phyloP scores from a whole-genome alignment of 2,797 vertebrate genomes.

The Hypotaenidia philippensis region DNA sequence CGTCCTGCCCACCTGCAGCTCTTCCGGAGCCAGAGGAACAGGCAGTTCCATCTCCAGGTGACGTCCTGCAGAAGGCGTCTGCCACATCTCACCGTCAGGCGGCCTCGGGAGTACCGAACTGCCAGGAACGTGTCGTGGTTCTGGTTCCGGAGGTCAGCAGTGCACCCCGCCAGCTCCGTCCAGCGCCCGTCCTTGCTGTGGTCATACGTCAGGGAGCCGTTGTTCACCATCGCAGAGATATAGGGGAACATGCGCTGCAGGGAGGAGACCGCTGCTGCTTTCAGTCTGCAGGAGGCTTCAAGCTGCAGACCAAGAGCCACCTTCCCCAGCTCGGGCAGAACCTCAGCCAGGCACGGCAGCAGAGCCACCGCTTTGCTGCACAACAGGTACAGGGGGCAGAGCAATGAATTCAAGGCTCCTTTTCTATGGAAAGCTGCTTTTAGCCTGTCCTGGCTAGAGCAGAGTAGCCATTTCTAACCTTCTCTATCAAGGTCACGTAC shows the following conservation, averaged over 20 bases:
- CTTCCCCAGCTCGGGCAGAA: background rate
- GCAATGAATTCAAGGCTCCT: background rate
- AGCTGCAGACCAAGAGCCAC: background rate
- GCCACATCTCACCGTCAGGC: constrained; percentile 88
- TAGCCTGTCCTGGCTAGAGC: background rate
- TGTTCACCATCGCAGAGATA: constrained; percentile 97
- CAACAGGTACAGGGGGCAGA: accelerated
- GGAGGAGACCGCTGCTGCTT: background rate
- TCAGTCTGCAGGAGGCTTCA: background rate
- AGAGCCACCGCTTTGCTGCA: background rate
- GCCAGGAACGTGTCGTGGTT: constrained; percentile 96
- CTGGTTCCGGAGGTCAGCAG: constrained; percentile 92
- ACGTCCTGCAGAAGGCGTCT: background rate
- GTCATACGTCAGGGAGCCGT: constrained; percentile 93
- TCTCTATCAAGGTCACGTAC: no score
- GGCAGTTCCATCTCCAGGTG: background rate
- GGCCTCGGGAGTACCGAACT: constrained; percentile 92
- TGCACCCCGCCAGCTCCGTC: constrained; percentile 93
- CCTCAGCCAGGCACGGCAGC: accelerated
- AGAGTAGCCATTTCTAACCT: background rate
- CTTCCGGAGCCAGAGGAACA: background rate
- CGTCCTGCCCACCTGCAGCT: background rate
- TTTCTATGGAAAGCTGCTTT: background rate
- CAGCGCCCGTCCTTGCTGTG: constrained; percentile 94
- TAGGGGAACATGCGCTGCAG: constrained; percentile 93